Evolutionary conservation across 1,140 invertebrate genomes (phyloP).

Genomic region (Bombyx mori): DNA sequence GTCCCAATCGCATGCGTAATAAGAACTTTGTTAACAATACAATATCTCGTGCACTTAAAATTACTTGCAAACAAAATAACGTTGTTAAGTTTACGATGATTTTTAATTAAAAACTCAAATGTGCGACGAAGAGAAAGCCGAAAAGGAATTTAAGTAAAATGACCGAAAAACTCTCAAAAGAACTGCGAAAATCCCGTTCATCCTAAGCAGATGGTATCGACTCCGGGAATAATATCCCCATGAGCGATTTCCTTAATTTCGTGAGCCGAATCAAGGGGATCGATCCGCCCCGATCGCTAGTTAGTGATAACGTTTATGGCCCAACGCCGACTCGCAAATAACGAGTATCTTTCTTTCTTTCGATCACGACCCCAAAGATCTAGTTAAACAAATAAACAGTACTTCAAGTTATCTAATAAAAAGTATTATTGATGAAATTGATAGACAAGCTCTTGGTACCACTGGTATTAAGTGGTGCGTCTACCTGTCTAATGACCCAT

Average conservation of each 20-base stretch:
- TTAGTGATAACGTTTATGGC: constrained; percentile 61
- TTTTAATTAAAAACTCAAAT: no score
- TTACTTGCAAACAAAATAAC: background rate
- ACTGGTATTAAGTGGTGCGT: no score
- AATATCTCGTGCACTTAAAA: background rate
- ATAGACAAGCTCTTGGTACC: no score
- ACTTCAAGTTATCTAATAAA: no score
- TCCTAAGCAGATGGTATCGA: constrained; percentile 60
- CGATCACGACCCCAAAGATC: constrained; percentile 47
- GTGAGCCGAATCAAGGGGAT: constrained; percentile 62
- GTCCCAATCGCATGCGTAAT: no score
- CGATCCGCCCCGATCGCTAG: constrained; percentile 63
- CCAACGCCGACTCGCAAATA: constrained; percentile 47
- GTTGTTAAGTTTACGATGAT: no score
- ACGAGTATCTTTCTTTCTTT: constrained; percentile 51
- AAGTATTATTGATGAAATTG: no score
- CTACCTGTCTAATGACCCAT: no score
- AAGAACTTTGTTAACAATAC: no score
- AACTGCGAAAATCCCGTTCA: constrained; percentile 44
- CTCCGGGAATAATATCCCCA: constrained; percentile 64
- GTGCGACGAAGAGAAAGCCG: no score
- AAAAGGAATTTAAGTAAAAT: background rate
- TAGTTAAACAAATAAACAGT: no score
- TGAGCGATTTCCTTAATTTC: constrained; percentile 70
- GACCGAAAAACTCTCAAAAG: constrained; percentile 29